Conservation (phyloP, 2,113 vertebrate genomes). For the Lophius piscatorius region DNA sequence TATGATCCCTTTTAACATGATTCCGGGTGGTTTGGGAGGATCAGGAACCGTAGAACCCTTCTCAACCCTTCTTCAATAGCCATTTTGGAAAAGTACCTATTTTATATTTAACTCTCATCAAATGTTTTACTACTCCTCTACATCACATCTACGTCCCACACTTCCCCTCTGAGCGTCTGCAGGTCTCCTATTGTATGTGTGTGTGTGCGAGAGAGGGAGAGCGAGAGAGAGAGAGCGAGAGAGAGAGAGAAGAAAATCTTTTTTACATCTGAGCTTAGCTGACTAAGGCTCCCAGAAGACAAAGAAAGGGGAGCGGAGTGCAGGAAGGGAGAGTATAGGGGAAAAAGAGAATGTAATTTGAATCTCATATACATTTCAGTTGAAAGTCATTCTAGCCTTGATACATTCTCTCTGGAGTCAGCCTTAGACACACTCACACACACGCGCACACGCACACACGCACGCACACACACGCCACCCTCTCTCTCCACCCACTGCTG, state of each 20-base stretch:
- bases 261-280: slow-evolving; percentile 70
- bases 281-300: slow-evolving; percentile 77
- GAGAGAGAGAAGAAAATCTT: slow-evolving; percentile 28
- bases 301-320: slow-evolving; percentile 49
- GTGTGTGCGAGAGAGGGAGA: slow-evolving; percentile 14
- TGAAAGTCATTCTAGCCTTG: slow-evolving; percentile 82
- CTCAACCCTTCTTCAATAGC: no score
- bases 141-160: no score
- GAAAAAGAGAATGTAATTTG: slow-evolving; percentile 72
- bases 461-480: slow-evolving; percentile 41
- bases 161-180: no score
- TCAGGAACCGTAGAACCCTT: no score
- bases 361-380: slow-evolving; percentile 85
- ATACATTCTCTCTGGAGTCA: slow-evolving; percentile 77
- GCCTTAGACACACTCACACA: slow-evolving; percentile 54
- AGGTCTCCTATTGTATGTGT: no score
- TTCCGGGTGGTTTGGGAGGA: no score
- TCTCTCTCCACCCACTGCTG: slow-evolving; percentile 21
- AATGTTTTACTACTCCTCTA: no score
- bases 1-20: no score
- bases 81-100: no score
- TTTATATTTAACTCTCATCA: no score
- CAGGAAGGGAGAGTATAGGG: slow-evolving; percentile 53
- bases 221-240: not conserved
- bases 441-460: slow-evolving; percentile 24